A percentile compares a stretch with the other conserved stretches of the same genome.
These are phyloP conservation scores for Hyposoter didymator DNA, from an alignment of 2,888 invertebrate genomes.

Conservation along the genomic window DNA sequence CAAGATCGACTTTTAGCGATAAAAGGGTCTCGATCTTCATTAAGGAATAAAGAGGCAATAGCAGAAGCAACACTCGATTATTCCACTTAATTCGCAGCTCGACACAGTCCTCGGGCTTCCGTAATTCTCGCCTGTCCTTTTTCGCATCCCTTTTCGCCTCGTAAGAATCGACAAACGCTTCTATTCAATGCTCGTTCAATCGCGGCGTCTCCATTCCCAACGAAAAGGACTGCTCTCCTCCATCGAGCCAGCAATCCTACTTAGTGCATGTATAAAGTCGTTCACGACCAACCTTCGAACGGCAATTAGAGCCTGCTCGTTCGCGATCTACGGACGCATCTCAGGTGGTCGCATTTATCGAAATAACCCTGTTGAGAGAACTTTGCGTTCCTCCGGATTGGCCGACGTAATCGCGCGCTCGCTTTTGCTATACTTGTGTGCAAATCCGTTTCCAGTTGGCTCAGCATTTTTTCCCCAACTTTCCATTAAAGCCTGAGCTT, in stretches of 20 bases:
- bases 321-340: slow-evolving; percentile 53
- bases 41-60: slow-evolving; percentile 59
- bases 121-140: slow-evolving; percentile 35
- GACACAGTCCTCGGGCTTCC: slow-evolving; percentile 17
- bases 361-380: slow-evolving; percentile 27
- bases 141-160: slow-evolving; percentile 25
- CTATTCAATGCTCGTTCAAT: slow-evolving; percentile 44
- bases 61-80: slow-evolving; percentile 54
- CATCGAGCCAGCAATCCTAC: slow-evolving; percentile 5
- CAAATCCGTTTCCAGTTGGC: neutral
- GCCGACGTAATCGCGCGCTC: neutral
- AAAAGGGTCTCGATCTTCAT: slow-evolving; percentile 61
- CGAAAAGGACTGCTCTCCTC: slow-evolving; percentile 13
- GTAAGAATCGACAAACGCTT: slow-evolving; percentile 36
- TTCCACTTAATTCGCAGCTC: slow-evolving; percentile 59
- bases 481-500: neutral
- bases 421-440: neutral
- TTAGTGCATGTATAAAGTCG: slow-evolving; percentile 43
- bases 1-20: slow-evolving; percentile 55
- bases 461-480: neutral
- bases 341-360: slow-evolving; percentile 60
- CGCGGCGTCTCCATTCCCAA: slow-evolving; percentile 46
- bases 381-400: slow-evolving; percentile 14
- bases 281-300: slow-evolving; percentile 53
- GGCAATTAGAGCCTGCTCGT: slow-evolving; percentile 64